Evolutionary conservation across 1,140 invertebrate species (phyloP), one percentile per base, ranked within the genome.

Genomic region (Hycleus cichorii): DNA sequence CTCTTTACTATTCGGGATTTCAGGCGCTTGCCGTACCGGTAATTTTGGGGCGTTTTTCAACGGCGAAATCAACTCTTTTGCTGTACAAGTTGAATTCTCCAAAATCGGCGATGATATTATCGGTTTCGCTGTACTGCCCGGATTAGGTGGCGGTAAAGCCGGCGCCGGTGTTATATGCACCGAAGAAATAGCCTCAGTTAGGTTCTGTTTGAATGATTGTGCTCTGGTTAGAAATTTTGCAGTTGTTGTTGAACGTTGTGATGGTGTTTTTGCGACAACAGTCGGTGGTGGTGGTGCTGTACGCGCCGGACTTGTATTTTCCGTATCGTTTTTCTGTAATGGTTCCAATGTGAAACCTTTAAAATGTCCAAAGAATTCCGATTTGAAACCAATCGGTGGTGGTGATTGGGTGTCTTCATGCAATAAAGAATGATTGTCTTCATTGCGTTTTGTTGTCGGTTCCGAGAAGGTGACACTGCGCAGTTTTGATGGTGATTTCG

Each of bases 271-370:
- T 7, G 74, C 71, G 44, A n/a, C 24, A n/a, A 11, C 38, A 8
- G 80, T 69, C 0, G 79, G 75, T 1, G 80, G 80, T 0, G 78
- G 78, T 1, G 77, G 63, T 43, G 75, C 42, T 1, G 72, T 67
- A 0, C 75, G 73, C 51, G 77, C 76, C 0, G 72, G 62, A 5
- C 4, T 32, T 32, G 32, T 7, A 4, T 4, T 32, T 26, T 76
- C 74, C 18, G 76, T 64, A 5, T 76, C 68, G 26, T 72, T 64
- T 65, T 81, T 83, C 52, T 79, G 76, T 0, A 90, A 75, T 0
- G 88, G 88, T 0, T 83, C 82, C 26, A 91, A 79, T 2, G 84
- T 85, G 71, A 91, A 92, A 1, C 89, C 89, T 75, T 90, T 90
- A 74, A 90, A 91, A 59, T 91, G 86, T 0, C 90, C 89, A 66